Percentiles rank a stretch among this genome's conserved stretches.
Conservation (phyloP, 1,140 invertebrate species). For the Monomorium pharaonis region DNA sequence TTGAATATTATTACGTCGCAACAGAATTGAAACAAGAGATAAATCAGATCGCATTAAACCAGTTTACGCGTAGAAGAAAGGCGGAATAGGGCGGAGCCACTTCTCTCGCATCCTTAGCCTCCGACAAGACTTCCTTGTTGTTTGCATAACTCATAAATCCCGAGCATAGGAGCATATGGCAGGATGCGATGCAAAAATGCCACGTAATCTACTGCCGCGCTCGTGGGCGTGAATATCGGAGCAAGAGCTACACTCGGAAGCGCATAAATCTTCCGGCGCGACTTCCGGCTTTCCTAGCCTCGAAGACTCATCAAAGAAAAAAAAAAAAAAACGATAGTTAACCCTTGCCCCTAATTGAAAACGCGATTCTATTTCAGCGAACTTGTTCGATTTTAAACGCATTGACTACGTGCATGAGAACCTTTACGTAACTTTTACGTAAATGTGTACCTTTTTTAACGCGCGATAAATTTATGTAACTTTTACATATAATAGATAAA, state of each 20-base stretch:
- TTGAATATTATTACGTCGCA: background rate
- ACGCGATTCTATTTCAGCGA: background rate
- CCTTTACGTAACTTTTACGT: background rate
- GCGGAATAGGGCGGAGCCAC: constrained; percentile 5
- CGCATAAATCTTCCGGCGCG: constrained; percentile 53
- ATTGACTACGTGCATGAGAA: background rate
- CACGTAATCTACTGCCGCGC: constrained; percentile 72
- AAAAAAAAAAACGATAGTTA: background rate
- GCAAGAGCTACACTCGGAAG: constrained; percentile 55
- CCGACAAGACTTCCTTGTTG: constrained; percentile 72
- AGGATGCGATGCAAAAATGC: constrained; percentile 72
- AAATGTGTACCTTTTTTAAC: background rate
- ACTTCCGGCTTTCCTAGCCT: constrained; percentile 59
- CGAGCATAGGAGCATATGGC: constrained; percentile 59
- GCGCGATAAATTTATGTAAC: background rate
- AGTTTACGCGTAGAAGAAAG: constrained; percentile 11
- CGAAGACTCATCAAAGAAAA: background rate
- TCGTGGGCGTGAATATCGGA: constrained; percentile 69
- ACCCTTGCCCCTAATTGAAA: constrained; percentile 13
- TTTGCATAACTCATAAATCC: constrained; percentile 76
- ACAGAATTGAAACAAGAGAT: background rate
- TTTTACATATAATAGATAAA: background rate
- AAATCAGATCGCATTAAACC: constrained; percentile 13
- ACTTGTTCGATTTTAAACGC: background rate
- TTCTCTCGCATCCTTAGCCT: constrained; percentile 1